phyloP scores from a whole-genome alignment of 2,113 vertebrate species.

The Phainopepla nitens region DNA sequence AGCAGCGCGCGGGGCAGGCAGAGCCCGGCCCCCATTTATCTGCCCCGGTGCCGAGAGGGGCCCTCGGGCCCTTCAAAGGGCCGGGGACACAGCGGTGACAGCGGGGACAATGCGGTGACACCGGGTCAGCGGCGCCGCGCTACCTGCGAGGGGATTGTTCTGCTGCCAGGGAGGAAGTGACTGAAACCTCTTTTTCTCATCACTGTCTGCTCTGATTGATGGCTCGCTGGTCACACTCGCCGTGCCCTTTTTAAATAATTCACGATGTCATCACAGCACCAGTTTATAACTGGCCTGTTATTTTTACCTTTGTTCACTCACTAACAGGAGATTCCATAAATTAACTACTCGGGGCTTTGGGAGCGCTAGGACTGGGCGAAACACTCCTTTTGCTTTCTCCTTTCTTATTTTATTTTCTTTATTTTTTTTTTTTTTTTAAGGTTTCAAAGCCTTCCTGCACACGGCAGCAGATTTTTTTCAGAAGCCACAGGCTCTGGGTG shows the following conservation, averaged over 20 bases:
- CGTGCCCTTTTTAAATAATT: conserved; percentile 99
- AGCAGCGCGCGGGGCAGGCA: conserved; percentile 86
- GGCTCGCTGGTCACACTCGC: conserved; percentile 95
- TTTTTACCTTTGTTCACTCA: conserved; percentile 96
- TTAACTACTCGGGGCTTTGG: conserved; percentile 73
- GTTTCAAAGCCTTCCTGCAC: background rate
- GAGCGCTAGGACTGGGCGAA: conserved; percentile 72
- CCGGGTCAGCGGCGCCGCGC: conserved; percentile 88
- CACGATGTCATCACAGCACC: conserved; percentile 97
- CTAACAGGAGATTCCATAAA: conserved; percentile 95
- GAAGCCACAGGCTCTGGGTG: background rate
- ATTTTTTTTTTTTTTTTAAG: background rate
- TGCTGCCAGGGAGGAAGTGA: conserved; percentile 86
- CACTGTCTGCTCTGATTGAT: conserved; percentile 99
- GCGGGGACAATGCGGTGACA: conserved; percentile 95
- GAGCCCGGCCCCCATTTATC: conserved; percentile 91
- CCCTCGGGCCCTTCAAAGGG: conserved; percentile 89
- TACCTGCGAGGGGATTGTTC: conserved; percentile 97
- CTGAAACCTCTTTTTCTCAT: conserved; percentile 96
- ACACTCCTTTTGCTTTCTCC: conserved; percentile 18
- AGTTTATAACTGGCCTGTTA: conserved; percentile 98
- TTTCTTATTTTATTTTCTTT: background rate
- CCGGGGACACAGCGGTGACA: conserved; percentile 72
- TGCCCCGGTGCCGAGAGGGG: conserved; percentile 89
- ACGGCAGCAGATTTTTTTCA: background rate